Conservation (phyloP, 2,888 invertebrate species). For the Tenthredo livida region DNA sequence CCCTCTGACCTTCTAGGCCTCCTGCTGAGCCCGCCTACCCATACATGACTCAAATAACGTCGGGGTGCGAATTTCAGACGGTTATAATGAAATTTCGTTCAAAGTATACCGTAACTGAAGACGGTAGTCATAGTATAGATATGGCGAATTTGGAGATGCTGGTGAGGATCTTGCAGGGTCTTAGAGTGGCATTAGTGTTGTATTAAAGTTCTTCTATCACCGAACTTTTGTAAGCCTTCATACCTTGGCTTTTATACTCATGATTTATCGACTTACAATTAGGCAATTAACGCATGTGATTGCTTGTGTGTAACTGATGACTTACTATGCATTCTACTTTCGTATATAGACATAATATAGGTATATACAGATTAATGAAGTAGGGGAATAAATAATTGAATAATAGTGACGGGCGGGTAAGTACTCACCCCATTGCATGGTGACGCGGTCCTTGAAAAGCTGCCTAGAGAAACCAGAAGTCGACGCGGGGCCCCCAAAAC, state of each 20-base stretch:
- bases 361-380: not conserved
- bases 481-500: constrained; percentile 76
- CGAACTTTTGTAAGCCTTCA: constrained; percentile 5
- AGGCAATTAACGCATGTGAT: not conserved
- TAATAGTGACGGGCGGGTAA: constrained; percentile 7
- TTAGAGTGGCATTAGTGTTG: not conserved
- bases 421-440: constrained; percentile 72
- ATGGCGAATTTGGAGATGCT: not conserved
- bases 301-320: not conserved
- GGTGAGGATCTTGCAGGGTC: not conserved
- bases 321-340: not conserved
- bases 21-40: constrained; percentile 37
- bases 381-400: constrained; percentile 2
- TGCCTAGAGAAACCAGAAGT: constrained; percentile 74
- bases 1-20: constrained; percentile 6
- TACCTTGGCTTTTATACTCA: not conserved
- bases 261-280: not conserved
- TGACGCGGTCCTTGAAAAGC: constrained; percentile 76
- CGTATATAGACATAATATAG: not conserved
- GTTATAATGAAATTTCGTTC: constrained; percentile 47
- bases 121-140: constrained; percentile 1
- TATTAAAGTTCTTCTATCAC: not conserved
- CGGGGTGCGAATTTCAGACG: constrained; percentile 46
- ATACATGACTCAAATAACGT: constrained; percentile 48
- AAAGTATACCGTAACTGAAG: constrained; percentile 43